These are phyloP conservation scores for Oxyruncus cristatus DNA, from an alignment of 2,113 vertebrate species.

Conservation along the genomic window DNA sequence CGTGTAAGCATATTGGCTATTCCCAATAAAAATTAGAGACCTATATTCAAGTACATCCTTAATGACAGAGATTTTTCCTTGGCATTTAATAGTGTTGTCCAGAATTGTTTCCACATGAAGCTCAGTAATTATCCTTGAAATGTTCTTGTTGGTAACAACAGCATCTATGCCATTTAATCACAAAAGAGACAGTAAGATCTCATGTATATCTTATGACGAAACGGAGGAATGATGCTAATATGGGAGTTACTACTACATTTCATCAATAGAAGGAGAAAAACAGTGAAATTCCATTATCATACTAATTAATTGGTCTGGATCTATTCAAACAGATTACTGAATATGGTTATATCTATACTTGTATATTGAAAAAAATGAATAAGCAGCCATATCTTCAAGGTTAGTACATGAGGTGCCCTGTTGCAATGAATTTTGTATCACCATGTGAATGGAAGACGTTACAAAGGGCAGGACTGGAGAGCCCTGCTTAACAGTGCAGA, in stretches of 20 bases:
- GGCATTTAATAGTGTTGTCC: not conserved
- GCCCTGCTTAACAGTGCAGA: not conserved
- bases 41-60: not conserved
- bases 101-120: not conserved
- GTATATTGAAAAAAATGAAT: not conserved
- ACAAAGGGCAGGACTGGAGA: not conserved
- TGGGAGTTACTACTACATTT: not conserved
- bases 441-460: not conserved
- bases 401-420: not conserved
- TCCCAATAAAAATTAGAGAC: not conserved
- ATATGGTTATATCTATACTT: not conserved
- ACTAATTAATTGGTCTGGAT: not conserved
- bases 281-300: not conserved
- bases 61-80: not conserved
- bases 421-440: not conserved
- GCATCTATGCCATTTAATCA: not conserved
- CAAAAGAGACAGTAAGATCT: not conserved
- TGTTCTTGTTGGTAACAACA: not conserved
- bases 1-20: not conserved
- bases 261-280: not conserved
- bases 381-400: not conserved
- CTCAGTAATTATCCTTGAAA: not conserved
- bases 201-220: not conserved
- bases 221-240: not conserved
- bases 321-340: not conserved